Conservation (phyloP, 2,888 invertebrate genomes). For the Cyclophora punctaria region DNA sequence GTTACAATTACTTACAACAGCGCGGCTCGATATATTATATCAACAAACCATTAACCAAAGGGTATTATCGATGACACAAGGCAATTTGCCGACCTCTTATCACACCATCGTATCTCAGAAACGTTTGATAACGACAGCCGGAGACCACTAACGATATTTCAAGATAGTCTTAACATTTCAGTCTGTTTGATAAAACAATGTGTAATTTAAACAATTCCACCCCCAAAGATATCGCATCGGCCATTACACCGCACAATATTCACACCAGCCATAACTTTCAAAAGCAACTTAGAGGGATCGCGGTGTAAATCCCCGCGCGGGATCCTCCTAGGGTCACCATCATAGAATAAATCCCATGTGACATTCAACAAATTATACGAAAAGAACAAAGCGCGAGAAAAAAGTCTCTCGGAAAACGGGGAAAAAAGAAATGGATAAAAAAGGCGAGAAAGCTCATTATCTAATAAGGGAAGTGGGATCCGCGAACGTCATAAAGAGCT, state of each 20-base stretch:
- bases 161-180: background rate
- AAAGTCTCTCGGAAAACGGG: conserved; percentile 17
- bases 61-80: conserved; percentile 33
- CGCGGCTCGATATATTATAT: background rate
- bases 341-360: conserved; percentile 5
- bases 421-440: conserved; percentile 17
- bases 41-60: conserved; percentile 16
- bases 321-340: background rate
- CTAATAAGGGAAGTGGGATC: conserved; percentile 29
- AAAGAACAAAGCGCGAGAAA: conserved; percentile 11
- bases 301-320: no score
- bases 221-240: background rate
- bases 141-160: conserved; percentile 19
- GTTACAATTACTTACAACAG: no score
- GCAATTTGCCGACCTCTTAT: conserved; percentile 36
- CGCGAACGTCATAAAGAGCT: conserved; percentile 37
- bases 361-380: conserved; percentile 6
- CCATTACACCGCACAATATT: no score
- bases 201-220: background rate
- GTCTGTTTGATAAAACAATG: no score
- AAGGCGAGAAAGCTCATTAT: conserved; percentile 26
- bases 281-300: no score
- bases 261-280: no score
- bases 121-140: conserved; percentile 31
- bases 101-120: conserved; percentile 27